These are phyloP conservation scores for Leptopilina myrica DNA, from an alignment of 2,888 invertebrate genomes.

Conservation along the genomic window DNA sequence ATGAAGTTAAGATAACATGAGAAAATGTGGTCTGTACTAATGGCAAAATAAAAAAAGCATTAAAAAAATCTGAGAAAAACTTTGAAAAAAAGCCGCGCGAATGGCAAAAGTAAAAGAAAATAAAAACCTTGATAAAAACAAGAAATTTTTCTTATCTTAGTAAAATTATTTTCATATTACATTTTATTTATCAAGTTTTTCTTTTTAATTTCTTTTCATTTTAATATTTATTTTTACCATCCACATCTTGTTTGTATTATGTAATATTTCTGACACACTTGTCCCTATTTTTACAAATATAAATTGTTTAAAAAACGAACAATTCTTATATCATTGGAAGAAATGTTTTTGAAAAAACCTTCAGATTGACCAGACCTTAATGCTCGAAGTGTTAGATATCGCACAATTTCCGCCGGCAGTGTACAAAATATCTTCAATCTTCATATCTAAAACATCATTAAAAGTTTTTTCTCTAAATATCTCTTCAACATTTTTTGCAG, in stretches of 20 bases:
- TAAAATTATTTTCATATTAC: neutral
- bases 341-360: too few species aligned
- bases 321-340: too few species aligned
- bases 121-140: neutral
- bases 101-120: neutral
- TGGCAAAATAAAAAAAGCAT: neutral
- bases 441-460: too few species aligned
- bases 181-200: neutral
- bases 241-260: neutral
- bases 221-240: neutral
- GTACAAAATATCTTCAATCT: too few species aligned
- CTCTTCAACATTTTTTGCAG: too few species aligned
- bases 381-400: too few species aligned
- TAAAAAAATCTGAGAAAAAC: neutral
- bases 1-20: conserved; percentile 54
- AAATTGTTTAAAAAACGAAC: too few species aligned
- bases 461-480: too few species aligned
- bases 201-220: neutral
- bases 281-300: too few species aligned
- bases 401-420: too few species aligned
- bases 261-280: neutral
- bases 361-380: too few species aligned
- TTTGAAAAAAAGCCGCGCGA: neutral
- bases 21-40: neutral
- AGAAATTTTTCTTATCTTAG: neutral